These are phyloP conservation scores for Macquaria ambigua DNA, from an alignment of 2,113 vertebrate genomes.

Conservation along the genomic window DNA sequence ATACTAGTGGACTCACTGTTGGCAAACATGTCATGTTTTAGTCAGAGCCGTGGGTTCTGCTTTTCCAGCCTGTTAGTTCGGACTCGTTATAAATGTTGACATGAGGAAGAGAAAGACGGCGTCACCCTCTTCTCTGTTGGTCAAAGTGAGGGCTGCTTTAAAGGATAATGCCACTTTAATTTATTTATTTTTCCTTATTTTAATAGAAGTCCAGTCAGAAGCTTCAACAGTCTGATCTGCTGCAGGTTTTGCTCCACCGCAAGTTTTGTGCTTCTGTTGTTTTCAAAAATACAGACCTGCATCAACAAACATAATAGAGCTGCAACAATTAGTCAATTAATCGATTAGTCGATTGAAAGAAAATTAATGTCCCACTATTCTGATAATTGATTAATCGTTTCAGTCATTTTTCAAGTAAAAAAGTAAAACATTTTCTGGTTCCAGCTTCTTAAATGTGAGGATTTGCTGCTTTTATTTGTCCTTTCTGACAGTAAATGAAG, in stretches of 20 bases:
- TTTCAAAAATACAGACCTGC: not conserved
- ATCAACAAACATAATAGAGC: not conserved
- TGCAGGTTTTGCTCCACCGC: not conserved
- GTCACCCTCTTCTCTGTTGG: not conserved
- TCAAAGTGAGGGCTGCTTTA: not conserved
- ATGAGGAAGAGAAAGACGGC: not conserved
- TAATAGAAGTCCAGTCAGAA: not conserved
- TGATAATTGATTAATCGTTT: too few species aligned
- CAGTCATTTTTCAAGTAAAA: too few species aligned
- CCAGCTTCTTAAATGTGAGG: too few species aligned
- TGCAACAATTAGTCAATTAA: too few species aligned
- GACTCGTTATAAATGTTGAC: conserved; percentile 7
- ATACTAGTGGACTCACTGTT: not conserved
- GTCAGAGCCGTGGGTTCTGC: not conserved
- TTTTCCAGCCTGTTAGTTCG: conserved; percentile 33
- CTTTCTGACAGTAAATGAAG: too few species aligned
- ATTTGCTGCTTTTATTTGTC: too few species aligned
- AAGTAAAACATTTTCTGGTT: too few species aligned
- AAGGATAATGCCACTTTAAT: not conserved
- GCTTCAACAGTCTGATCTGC: not conserved
- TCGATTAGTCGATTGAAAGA: too few species aligned
- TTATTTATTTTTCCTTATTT: not conserved
- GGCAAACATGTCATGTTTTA: conserved; percentile 35
- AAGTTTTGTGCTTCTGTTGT: not conserved
- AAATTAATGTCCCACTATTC: too few species aligned